phyloP scores from a whole-genome alignment of 2,888 invertebrate genomes.

The Hydriomena furcata region DNA sequence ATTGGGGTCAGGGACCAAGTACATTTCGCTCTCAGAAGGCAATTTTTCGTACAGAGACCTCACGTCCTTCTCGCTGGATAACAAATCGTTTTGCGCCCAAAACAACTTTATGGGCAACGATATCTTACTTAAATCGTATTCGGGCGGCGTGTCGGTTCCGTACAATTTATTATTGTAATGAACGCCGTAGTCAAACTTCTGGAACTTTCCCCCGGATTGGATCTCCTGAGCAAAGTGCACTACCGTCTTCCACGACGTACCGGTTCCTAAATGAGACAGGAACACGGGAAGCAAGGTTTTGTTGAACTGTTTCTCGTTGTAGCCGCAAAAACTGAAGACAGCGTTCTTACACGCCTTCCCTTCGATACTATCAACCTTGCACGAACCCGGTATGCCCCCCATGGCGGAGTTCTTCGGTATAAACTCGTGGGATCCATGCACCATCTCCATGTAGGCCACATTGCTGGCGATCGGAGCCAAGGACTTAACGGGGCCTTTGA shows the following conservation, averaged over 20 bases:
- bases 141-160: constrained; percentile 81
- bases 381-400: constrained; percentile 82
- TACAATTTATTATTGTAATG: constrained; percentile 82
- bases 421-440: constrained; percentile 88
- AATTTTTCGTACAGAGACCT: constrained; percentile 72
- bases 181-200: constrained; percentile 87
- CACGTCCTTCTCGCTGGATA: constrained; percentile 87
- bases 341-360: constrained; percentile 87
- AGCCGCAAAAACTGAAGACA: constrained; percentile 89
- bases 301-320: constrained; percentile 87
- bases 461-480: constrained; percentile 86
- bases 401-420: constrained; percentile 85
- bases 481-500: constrained; percentile 86
- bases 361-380: constrained; percentile 76
- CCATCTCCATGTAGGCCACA: constrained; percentile 82
- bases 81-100: constrained; percentile 87
- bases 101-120: constrained; percentile 85
- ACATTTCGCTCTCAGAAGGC: constrained; percentile 73
- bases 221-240: constrained; percentile 87
- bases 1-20: constrained; percentile 81
- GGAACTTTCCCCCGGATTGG: constrained; percentile 80
- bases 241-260: constrained; percentile 88
- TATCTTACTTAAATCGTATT: constrained; percentile 84
- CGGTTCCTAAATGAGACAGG: constrained; percentile 87
- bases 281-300: constrained; percentile 87